phyloP scores from a whole-genome alignment of 2,888 invertebrate genomes.

The Agrenia bidenticulata region DNA sequence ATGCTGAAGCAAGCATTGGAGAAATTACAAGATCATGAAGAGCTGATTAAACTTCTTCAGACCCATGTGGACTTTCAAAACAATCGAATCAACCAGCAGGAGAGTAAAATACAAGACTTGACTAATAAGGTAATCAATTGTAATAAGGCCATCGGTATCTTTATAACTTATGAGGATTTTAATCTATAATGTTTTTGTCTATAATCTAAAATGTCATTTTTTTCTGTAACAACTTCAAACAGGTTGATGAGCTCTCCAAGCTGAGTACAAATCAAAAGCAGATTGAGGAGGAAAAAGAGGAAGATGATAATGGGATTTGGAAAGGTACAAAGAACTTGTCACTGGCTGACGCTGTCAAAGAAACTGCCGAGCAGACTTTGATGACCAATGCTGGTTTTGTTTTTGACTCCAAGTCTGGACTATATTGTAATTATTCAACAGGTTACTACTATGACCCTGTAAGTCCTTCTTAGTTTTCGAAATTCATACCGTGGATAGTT shows the following conservation, averaged over 20 bases:
- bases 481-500: too few relatives aligned
- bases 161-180: background rate
- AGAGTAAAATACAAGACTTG: constrained; percentile 27
- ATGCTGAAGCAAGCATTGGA: background rate
- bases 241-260: constrained; percentile 25
- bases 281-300: constrained; percentile 2
- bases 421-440: constrained; percentile 84
- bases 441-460: constrained; percentile 90
- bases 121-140: constrained; percentile 25
- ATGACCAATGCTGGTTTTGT: constrained; percentile 62
- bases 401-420: constrained; percentile 80
- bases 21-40: constrained; percentile 41
- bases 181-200: background rate
- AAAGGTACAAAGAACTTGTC: constrained; percentile 7
- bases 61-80: constrained; percentile 47
- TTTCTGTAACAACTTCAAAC: too few relatives aligned
- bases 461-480: constrained; percentile 55
- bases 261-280: constrained; percentile 3
- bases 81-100: constrained; percentile 37
- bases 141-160: background rate
- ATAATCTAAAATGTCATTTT: too few relatives aligned
- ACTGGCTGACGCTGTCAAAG: constrained; percentile 44
- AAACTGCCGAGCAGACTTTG: constrained; percentile 47
- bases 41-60: constrained; percentile 42
- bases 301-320: constrained; percentile 8